These are phyloP conservation scores for Thecocarcelia acutangulata DNA, from an alignment of 2,888 invertebrate genomes.

Conservation along the genomic window DNA sequence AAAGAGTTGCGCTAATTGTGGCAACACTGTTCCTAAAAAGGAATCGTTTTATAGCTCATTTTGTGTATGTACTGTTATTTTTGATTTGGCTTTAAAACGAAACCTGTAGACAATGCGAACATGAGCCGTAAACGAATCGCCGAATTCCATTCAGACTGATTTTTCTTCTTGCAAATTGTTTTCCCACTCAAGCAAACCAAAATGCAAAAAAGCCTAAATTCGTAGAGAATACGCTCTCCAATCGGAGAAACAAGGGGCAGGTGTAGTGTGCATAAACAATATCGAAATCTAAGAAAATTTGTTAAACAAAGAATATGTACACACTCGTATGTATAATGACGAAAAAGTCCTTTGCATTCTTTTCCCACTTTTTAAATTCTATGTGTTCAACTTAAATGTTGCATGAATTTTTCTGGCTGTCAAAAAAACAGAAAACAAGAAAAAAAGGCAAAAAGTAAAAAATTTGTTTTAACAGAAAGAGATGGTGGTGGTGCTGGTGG, in stretches of 20 bases:
- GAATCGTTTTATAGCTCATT: too few species aligned
- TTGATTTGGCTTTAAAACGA: too few species aligned
- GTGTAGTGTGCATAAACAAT: not conserved
- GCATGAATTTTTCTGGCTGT: conserved; percentile 53
- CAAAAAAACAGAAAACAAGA: conserved; percentile 49
- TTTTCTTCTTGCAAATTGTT: not conserved
- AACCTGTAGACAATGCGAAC: too few species aligned
- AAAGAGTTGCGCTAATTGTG: too few species aligned
- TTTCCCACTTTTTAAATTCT: conserved; percentile 30
- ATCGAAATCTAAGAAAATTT: conserved; percentile 20
- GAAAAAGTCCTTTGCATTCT: conserved; percentile 28
- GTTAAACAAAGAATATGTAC: not conserved
- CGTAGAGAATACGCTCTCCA: not conserved
- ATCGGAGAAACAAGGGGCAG: not conserved
- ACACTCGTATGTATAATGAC: too few species aligned
- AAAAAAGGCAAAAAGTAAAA: conserved; percentile 58
- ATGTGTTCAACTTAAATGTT: conserved; percentile 39
- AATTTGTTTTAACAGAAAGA: not conserved
- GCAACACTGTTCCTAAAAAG: too few species aligned
- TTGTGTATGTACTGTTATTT: too few species aligned
- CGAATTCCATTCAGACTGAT: not conserved
- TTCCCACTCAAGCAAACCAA: conserved; percentile 34
- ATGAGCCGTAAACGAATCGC: too few species aligned
- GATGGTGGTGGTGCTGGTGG: conserved; percentile 51
- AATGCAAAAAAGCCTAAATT: conserved; percentile 8